These are phyloP conservation scores for Rattus norvegicus DNA, from an alignment of 2,113 vertebrate species.

Conservation along the genomic window DNA sequence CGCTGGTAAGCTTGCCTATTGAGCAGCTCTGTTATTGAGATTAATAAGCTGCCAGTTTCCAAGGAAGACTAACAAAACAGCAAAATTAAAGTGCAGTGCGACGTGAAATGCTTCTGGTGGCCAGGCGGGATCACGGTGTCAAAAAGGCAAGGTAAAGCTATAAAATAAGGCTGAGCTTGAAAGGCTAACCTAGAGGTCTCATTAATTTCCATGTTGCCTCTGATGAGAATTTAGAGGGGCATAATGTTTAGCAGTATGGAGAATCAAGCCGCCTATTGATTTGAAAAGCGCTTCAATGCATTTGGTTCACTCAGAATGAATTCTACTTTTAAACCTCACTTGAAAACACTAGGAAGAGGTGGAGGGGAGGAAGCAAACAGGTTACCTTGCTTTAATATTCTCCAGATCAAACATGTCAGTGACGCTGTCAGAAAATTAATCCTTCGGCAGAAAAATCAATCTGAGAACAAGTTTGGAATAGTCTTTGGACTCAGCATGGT, in stretches of 20 bases:
- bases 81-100: constrained; percentile 80
- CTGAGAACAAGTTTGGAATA: constrained; percentile 75
- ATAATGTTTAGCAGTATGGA: constrained; percentile 66
- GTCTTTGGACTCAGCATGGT: constrained; percentile 63
- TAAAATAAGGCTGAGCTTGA: constrained; percentile 78
- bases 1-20: constrained; percentile 74
- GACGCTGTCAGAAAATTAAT: constrained; percentile 81
- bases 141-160: constrained; percentile 76
- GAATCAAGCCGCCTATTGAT: constrained; percentile 76
- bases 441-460: constrained; percentile 81
- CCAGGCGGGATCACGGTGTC: constrained; percentile 75
- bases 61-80: constrained; percentile 83
- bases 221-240: constrained; percentile 74
- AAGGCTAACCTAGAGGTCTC: constrained; percentile 73
- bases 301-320: constrained; percentile 58
- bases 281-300: constrained; percentile 72
- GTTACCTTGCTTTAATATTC: constrained; percentile 79
- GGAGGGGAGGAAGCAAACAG: neutral
- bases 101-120: constrained; percentile 78
- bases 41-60: constrained; percentile 84
- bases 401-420: constrained; percentile 78
- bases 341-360: neutral
- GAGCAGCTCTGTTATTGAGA: constrained; percentile 80
- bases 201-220: constrained; percentile 66
- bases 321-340: constrained; percentile 64